A percentile compares a stretch with the other conserved stretches of the same genome.
These are phyloP conservation scores for Poeciliopsis retropinna DNA, from an alignment of 2,113 vertebrate species.

Conservation along the genomic window DNA sequence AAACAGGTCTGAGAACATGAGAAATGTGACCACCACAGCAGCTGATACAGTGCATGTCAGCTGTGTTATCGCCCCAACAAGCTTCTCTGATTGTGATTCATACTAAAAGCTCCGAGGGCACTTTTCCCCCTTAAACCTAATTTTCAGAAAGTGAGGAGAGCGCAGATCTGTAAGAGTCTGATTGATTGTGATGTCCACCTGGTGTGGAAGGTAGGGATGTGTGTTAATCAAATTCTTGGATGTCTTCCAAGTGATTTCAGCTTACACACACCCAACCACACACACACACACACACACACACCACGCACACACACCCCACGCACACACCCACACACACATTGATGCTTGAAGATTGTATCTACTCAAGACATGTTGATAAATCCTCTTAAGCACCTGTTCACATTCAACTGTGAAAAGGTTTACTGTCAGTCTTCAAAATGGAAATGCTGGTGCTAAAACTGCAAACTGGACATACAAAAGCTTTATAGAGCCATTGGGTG, in stretches of 20 bases:
- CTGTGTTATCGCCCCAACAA: constrained; percentile 1
- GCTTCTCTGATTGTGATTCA: constrained; percentile 20
- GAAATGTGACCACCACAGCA: constrained; percentile 23
- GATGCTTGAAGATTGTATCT: constrained; percentile 36
- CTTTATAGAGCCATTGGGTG: not conserved
- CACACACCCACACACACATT: constrained; percentile 35
- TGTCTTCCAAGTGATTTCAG: constrained; percentile 38
- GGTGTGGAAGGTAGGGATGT: constrained; percentile 40
- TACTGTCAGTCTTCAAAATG: constrained; percentile 33
- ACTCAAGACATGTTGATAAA: constrained; percentile 66
- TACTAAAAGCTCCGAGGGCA: not conserved
- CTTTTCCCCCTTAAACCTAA: constrained; percentile 20
- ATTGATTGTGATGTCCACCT: constrained; percentile 51
- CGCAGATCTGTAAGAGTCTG: constrained; percentile 37
- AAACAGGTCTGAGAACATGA: constrained; percentile 14
- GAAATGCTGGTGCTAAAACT: constrained; percentile 22
- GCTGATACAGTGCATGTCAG: constrained; percentile 41
- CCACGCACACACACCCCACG: constrained; percentile 20
- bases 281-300: constrained; percentile 21
- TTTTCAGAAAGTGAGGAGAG: constrained; percentile 17
- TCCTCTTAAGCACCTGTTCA: constrained; percentile 74
- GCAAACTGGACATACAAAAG: not conserved
- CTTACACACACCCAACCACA: constrained; percentile 25
- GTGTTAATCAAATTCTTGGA: constrained; percentile 60
- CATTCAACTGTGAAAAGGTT: constrained; percentile 54